Conservation (phyloP, 2,113 vertebrate genomes). For the Chaenocephalus aceratus region DNA sequence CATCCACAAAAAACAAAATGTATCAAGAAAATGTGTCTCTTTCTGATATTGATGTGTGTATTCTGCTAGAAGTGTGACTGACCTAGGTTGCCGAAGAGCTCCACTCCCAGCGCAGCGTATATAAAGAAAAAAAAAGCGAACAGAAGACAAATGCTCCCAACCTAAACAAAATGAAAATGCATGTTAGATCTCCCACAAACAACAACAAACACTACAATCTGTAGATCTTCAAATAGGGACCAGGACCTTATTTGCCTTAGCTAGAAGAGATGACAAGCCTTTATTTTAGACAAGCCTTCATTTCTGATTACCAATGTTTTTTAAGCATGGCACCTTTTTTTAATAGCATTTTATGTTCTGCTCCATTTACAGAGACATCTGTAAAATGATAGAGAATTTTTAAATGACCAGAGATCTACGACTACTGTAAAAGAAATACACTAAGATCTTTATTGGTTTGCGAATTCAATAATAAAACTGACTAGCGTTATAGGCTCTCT, state of each 20-base stretch:
- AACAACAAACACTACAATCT: not conserved
- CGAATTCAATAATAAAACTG: not conserved
- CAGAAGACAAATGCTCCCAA: conserved; percentile 94
- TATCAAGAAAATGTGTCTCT: not conserved
- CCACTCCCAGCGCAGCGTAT: conserved; percentile 94
- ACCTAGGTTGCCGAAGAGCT: conserved; percentile 93
- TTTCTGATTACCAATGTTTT: not conserved
- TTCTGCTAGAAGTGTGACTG: conserved; percentile 69
- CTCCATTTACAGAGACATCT: too few relatives aligned
- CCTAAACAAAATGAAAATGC: conserved; percentile 79
- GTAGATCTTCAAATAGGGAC: not conserved
- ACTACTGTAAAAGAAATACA: not conserved
- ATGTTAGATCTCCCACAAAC: not conserved
- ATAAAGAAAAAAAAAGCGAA: conserved; percentile 97
- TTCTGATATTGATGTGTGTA: too few relatives aligned
- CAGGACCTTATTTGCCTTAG: not conserved
- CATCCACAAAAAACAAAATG: too few relatives aligned
- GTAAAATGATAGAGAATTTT: not conserved
- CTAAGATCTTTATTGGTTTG: not conserved
- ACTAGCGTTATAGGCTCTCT: not conserved
- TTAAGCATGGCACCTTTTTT: not conserved
- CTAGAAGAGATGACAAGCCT: not conserved
- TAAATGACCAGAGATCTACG: not conserved
- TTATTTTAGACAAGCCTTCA: not conserved
- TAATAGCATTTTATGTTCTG: not conserved